Evolutionary conservation across 2,113 vertebrate species (phyloP).

Genomic region (Sphaerodactylus townsendi): DNA sequence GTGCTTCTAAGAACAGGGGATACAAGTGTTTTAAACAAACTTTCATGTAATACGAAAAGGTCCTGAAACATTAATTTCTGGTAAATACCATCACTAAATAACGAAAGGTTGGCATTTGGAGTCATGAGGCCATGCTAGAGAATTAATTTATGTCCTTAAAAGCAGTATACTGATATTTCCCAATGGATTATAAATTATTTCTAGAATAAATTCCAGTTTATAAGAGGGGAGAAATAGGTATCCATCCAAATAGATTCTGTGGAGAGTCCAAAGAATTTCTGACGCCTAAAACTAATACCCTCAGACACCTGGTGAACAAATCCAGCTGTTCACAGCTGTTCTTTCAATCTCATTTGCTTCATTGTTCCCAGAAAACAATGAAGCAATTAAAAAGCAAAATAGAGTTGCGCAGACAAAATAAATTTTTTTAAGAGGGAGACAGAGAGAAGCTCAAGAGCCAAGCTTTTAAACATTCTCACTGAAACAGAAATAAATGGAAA

Average conservation of each 20-base stretch:
- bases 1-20: too few species aligned
- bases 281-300: slow-evolving; percentile 32
- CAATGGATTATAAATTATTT: neutral
- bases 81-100: too few species aligned
- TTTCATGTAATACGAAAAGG: too few species aligned
- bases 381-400: slow-evolving; percentile 58
- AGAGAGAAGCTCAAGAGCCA: slow-evolving; percentile 48
- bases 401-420: slow-evolving; percentile 51
- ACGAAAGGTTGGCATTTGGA: neutral
- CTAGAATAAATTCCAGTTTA: neutral
- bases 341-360: slow-evolving; percentile 61
- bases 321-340: slow-evolving; percentile 57
- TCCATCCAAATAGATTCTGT: slow-evolving; percentile 15
- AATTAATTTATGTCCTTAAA: neutral
- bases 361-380: slow-evolving; percentile 70
- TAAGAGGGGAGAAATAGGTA: neutral
- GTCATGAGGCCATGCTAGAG: neutral
- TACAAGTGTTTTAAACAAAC: too few species aligned
- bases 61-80: too few species aligned
- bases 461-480: slow-evolving; percentile 62
- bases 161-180: neutral
- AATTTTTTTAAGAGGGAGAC: neutral
- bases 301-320: slow-evolving; percentile 50
- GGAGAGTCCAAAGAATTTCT: slow-evolving; percentile 27
- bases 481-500: slow-evolving; percentile 71